Percentiles rank a stretch among this genome's conserved stretches.
Conservation (phyloP, 2,113 vertebrate species). For the Meriones unguiculatus region DNA sequence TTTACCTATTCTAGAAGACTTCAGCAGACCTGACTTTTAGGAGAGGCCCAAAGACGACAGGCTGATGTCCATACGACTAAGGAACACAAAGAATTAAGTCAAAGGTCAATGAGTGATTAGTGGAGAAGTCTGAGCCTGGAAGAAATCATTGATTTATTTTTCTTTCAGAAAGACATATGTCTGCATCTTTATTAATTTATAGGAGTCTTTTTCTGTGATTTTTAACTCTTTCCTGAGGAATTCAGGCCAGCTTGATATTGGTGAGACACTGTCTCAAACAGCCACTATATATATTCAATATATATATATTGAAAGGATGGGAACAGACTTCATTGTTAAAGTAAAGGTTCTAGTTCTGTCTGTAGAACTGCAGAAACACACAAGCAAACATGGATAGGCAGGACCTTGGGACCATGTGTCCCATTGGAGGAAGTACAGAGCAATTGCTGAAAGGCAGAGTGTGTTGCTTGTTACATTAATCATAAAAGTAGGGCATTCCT, state of each 20-base stretch:
- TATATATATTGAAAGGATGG: not conserved
- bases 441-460: not conserved
- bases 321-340: not conserved
- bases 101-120: constrained; percentile 11
- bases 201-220: not conserved
- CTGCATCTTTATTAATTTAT: not conserved
- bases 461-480: not conserved
- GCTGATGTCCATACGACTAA: not conserved
- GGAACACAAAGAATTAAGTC: not conserved
- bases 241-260: not conserved
- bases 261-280: not conserved
- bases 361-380: not conserved
- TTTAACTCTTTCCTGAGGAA: constrained; percentile 23
- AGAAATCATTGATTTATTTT: not conserved
- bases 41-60: not conserved
- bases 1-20: not conserved
- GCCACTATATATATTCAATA: too few species aligned
- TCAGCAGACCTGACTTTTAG: not conserved
- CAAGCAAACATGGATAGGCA: not conserved
- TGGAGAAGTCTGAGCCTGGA: not conserved
- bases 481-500: not conserved
- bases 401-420: not conserved
- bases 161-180: not conserved
- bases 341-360: not conserved
- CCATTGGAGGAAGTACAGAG: not conserved